Evolutionary conservation across 2,888 invertebrate species (phyloP), one percentile per base, ranked within the genome.

Genomic region (Slavum lentiscoides): DNA sequence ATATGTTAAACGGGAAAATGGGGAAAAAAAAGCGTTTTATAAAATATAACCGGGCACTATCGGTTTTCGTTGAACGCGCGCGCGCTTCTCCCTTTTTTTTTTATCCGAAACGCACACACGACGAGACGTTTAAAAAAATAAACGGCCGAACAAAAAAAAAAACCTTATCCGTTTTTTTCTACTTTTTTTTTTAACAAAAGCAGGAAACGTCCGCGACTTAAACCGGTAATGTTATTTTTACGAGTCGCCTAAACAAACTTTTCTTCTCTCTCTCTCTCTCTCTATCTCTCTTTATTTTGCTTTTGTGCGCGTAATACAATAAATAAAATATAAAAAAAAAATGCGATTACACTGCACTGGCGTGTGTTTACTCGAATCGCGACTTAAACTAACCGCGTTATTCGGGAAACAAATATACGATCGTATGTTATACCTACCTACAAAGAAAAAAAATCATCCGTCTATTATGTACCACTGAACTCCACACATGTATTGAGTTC

Each of bases 171-270:
- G 3, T 30, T 68, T 76, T 67, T 23, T 19, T 53, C 2, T 15
- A 9, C 15, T 17, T 53, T 53, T 53, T 15, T 55, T 55, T 55
- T 19, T 1, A 7, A 0, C 0, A 19, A 23, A 19, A 75, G 49
- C 68, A 68, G 75, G 68, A 76, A 76, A 68, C 23, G 49, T 59
- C n/a, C 11, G 4, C 30, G 68, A 43, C 59, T 43, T 68, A 30
- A 59, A 58, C 55, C 75, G 59, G 75, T 61, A 67, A 30, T 30
- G 19, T 37, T 76, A 30, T 7, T 21, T 15, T 1, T 49, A 49
- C 11, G 11, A 49, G 49, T 49, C 49, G 49, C 30, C 62, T 72
- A 11, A 62, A n/a, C n/a, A 74, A 62, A 62, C 30, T 30, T 1
- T 53, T 23, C n/a, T n/a, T n/a, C n/a, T n/a, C n/a, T n/a, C n/a